Conservation (phyloP, 2,888 invertebrate species). For the Heliconius sara region DNA sequence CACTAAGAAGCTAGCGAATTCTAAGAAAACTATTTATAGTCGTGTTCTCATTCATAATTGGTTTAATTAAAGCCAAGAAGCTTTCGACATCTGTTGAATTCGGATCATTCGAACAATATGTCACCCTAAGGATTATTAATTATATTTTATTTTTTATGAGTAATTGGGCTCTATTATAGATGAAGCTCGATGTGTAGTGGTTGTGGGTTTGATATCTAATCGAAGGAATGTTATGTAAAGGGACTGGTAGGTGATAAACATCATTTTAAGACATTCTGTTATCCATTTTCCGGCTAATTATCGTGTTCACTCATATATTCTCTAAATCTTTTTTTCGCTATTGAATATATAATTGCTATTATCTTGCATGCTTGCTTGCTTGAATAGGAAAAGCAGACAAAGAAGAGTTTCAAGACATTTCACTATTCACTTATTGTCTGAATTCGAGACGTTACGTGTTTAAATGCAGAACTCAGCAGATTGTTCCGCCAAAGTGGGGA, state of each 20-base stretch:
- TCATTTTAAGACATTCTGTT: background rate
- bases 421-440: no score
- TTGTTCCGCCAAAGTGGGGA: no score
- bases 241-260: background rate
- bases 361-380: no score
- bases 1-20: background rate
- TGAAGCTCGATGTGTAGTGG: background rate
- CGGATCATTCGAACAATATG: slow-evolving; percentile 15
- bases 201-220: background rate
- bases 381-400: no score
- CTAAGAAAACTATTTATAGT: slow-evolving; percentile 16
- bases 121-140: slow-evolving; percentile 19
- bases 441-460: no score
- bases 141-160: slow-evolving; percentile 2
- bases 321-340: no score
- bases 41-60: slow-evolving; percentile 19
- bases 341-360: no score
- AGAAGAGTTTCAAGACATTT: no score
- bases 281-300: rapidly evolving
- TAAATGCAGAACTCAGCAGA: no score
- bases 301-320: no score
- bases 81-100: slow-evolving; percentile 27
- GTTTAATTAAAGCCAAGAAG: slow-evolving; percentile 23
- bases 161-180: background rate
- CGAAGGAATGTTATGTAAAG: background rate